A percentile compares a stretch with the other conserved stretches of the same genome.
Conservation (phyloP, 2,888 invertebrate genomes). For the Anarsia innoxiella region DNA sequence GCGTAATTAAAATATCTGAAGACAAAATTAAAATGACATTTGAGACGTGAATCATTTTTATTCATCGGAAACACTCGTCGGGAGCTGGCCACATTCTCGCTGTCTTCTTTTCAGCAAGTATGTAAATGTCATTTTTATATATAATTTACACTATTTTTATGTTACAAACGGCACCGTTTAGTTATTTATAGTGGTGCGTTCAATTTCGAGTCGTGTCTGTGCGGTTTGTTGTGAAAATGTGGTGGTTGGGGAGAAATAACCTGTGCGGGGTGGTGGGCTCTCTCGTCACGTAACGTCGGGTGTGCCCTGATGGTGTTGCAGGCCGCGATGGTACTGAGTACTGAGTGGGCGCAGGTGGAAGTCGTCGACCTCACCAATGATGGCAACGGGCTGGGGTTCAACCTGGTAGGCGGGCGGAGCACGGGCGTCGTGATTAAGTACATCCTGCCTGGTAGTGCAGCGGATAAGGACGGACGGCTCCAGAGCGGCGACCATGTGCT, state of each 20-base stretch:
- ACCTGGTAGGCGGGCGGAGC: constrained; percentile 97
- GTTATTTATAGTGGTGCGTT: constrained; percentile 26
- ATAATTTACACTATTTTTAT: constrained; percentile 41
- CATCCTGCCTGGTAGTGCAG: constrained; percentile 96
- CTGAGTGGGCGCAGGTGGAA: constrained; percentile 99
- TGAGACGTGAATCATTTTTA: constrained; percentile 26
- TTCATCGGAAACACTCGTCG: constrained; percentile 44
- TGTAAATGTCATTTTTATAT: constrained; percentile 73
- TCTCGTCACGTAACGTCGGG: constrained; percentile 63
- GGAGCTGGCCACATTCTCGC: constrained; percentile 68
- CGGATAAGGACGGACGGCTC: constrained; percentile 95
- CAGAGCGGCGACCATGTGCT: constrained; percentile 98
- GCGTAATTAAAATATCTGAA: background rate
- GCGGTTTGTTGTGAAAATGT: constrained; percentile 32
- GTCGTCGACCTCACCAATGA: constrained; percentile 98
- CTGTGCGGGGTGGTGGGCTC: constrained; percentile 41
- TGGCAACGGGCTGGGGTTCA: constrained; percentile 98
- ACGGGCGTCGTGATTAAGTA: constrained; percentile 99
- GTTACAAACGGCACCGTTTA: constrained; percentile 28
- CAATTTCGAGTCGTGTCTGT: constrained; percentile 24
- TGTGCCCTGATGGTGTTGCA: constrained; percentile 64
- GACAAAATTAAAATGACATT: background rate
- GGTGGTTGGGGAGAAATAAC: constrained; percentile 44
- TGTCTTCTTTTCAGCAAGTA: constrained; percentile 72
- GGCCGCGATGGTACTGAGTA: constrained; percentile 87